Percentiles rank a stretch among this genome's conserved stretches.
Evolutionary conservation across 2,888 invertebrate genomes (phyloP).

Genomic region (Philhelius pedissequus): DNA sequence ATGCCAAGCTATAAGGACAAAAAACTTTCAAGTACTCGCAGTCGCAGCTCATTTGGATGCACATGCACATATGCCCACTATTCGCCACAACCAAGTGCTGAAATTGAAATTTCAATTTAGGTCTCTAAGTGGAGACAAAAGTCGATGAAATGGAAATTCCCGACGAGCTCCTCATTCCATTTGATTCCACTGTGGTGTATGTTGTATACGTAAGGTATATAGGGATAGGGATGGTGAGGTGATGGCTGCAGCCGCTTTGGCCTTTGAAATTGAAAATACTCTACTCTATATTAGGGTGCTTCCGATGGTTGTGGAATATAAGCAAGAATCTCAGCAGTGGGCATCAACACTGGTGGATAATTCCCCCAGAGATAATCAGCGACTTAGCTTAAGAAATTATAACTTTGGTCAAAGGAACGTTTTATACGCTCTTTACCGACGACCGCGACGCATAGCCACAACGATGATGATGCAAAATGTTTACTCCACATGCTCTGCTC

Average conservation of each 20-base stretch:
- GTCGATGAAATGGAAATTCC: slow-evolving; percentile 65
- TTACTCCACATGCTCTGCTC: neutral
- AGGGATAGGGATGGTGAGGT: slow-evolving; percentile 31
- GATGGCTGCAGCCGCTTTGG: neutral
- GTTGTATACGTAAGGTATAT: neutral
- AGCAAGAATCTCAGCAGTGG: slow-evolving; percentile 30
- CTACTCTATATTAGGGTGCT: slow-evolving; percentile 68
- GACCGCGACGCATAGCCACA: neutral
- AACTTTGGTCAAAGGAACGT: slow-evolving; percentile 56
- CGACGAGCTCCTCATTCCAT: slow-evolving; percentile 55
- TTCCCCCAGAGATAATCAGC: slow-evolving; percentile 54
- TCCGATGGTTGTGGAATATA: slow-evolving; percentile 9
- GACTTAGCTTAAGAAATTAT: slow-evolving; percentile 51
- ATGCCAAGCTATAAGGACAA: slow-evolving; percentile 25
- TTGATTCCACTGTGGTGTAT: slow-evolving; percentile 14
- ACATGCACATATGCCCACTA: neutral
- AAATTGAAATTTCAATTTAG: slow-evolving; percentile 69
- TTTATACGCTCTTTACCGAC: neutral
- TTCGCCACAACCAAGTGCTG: slow-evolving; percentile 20
- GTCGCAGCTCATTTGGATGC: slow-evolving; percentile 9
- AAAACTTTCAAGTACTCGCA: slow-evolving; percentile 5
- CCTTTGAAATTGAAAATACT: slow-evolving; percentile 56
- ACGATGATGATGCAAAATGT: neutral
- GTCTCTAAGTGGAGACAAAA: slow-evolving; percentile 64
- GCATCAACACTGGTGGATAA: slow-evolving; percentile 34